Evolutionary conservation across 1,140 invertebrate genomes (phyloP).

Genomic region (Heliothis virescens): DNA sequence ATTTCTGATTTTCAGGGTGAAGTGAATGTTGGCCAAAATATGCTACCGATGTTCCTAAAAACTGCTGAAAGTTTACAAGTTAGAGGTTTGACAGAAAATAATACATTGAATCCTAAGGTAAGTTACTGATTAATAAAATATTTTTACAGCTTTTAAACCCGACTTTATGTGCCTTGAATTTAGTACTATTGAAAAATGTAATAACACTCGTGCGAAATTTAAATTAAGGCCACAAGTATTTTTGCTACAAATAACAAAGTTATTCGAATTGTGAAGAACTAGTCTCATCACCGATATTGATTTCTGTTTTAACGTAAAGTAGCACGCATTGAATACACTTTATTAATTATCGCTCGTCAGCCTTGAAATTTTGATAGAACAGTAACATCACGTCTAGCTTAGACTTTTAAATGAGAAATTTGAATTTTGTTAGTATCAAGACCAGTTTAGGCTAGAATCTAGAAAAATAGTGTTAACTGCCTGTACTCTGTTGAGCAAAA

Average conservation of each 20-base stretch:
- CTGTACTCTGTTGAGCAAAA: neutral
- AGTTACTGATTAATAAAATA: constrained; percentile 45
- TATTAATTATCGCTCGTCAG: constrained; percentile 30
- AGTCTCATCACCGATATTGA: neutral
- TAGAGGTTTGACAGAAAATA: constrained; percentile 94
- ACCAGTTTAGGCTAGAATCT: neutral
- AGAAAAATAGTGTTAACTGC: constrained; percentile 2
- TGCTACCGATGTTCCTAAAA: constrained; percentile 95
- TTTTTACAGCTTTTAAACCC: neutral
- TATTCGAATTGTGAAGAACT: neutral
- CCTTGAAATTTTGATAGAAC: constrained; percentile 41
- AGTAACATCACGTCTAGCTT: neutral
- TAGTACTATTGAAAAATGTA: too few species aligned
- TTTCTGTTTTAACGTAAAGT: constrained; percentile 9
- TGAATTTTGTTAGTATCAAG: constrained; percentile 1
- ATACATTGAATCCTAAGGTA: constrained; percentile 89
- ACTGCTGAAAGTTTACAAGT: constrained; percentile 96
- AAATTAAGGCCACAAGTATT: too few species aligned
- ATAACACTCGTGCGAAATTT: too few species aligned
- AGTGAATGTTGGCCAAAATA: constrained; percentile 95
- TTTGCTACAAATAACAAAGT: neutral
- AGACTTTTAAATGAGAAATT: constrained; percentile 10
- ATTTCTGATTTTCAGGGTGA: constrained; percentile 87
- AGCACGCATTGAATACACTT: constrained; percentile 3
- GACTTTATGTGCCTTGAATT: too few species aligned